Conservation (phyloP, 2,113 vertebrate genomes). For the Ptilonorhynchus violaceus region DNA sequence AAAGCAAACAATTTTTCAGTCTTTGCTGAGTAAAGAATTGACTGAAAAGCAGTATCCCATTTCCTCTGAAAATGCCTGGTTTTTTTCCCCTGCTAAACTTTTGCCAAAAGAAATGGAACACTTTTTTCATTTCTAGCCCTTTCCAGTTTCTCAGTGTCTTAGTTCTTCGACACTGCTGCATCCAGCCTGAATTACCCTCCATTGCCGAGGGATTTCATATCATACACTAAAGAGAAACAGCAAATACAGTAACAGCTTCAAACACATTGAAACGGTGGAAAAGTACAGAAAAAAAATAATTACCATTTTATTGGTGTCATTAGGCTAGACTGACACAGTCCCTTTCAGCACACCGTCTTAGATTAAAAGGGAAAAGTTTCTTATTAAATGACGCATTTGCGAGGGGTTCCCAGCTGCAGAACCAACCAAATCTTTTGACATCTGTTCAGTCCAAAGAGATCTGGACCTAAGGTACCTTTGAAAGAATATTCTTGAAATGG, state of each 20-base stretch:
- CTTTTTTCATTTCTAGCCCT: background rate
- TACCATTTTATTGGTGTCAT: background rate
- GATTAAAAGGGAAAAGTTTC: background rate
- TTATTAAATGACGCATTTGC: background rate
- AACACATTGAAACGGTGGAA: background rate
- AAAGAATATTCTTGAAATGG: background rate
- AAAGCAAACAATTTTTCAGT: background rate
- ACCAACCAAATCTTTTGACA: background rate
- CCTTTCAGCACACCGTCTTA: background rate
- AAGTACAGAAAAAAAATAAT: conserved; percentile 5
- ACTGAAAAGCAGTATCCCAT: background rate
- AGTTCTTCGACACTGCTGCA: rapidly evolving
- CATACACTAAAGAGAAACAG: background rate
- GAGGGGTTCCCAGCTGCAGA: background rate
- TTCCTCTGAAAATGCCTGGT: background rate
- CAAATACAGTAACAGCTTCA: background rate
- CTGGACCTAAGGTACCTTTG: background rate
- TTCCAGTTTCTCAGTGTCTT: background rate
- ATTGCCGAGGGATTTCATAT: background rate
- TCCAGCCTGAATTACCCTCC: background rate
- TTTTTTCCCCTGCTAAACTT: background rate
- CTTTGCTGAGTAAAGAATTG: background rate
- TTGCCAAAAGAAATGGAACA: background rate
- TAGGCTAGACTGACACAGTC: background rate
- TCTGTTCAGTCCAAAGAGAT: background rate